phyloP scores from a whole-genome alignment of 2,888 invertebrate genomes.

The Acronicta aceris region DNA sequence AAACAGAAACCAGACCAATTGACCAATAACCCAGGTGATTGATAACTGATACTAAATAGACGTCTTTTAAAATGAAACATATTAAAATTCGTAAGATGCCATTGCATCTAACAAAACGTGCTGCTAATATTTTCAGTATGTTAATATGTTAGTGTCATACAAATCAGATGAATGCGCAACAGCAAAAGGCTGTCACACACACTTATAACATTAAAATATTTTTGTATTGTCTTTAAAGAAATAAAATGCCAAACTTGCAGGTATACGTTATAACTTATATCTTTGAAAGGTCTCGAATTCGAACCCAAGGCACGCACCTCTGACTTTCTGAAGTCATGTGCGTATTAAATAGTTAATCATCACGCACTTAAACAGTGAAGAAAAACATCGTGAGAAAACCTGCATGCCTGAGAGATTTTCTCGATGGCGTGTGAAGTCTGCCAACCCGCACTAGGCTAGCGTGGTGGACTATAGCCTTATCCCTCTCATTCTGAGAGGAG shows the following conservation, averaged over 20 bases:
- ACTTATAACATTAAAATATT: not conserved
- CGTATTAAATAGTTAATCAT: too few relatives aligned
- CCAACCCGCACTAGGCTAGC: too few relatives aligned
- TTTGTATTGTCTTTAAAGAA: not conserved
- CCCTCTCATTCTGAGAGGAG: too few relatives aligned
- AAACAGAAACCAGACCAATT: not conserved
- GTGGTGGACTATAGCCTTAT: too few relatives aligned
- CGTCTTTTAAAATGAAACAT: not conserved
- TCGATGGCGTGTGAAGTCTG: too few relatives aligned
- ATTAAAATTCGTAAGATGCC: not conserved
- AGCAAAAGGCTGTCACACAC: not conserved
- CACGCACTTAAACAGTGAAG: too few relatives aligned
- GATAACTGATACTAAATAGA: constrained; percentile 1
- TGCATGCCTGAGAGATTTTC: too few relatives aligned
- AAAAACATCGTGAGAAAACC: too few relatives aligned
- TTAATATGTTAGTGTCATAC: not conserved
- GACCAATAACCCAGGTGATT: not conserved
- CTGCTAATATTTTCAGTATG: not conserved
- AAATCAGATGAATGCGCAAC: not conserved
- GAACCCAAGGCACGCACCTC: too few relatives aligned
- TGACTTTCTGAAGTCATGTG: too few relatives aligned
- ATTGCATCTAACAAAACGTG: not conserved
- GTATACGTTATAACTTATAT: not conserved
- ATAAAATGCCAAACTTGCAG: not conserved
- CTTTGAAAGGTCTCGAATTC: too few relatives aligned